Evolutionary conservation across 1,140 invertebrate species (phyloP).

Genomic region (Apis florea): DNA sequence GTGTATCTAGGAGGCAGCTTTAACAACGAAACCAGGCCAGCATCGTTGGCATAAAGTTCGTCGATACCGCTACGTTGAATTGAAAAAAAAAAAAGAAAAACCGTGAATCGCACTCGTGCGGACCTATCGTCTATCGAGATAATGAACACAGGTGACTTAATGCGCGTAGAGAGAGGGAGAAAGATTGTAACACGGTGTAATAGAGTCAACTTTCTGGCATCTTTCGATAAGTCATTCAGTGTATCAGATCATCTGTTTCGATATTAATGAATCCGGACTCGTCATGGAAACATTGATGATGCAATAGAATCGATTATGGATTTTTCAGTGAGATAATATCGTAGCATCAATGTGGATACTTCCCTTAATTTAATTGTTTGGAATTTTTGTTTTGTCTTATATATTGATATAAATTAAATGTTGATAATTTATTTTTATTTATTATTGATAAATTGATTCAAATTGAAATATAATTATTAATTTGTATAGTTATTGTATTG

Average conservation of each 20-base stretch:
- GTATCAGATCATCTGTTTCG: background rate
- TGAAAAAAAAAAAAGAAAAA: background rate
- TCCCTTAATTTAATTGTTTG: no score
- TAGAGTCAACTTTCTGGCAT: background rate
- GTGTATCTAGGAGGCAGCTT: slow-evolving; percentile 64
- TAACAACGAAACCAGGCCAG: slow-evolving; percentile 67
- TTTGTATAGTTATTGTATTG: no score
- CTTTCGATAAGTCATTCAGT: background rate
- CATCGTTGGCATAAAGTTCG: slow-evolving; percentile 48
- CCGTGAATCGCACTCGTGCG: background rate
- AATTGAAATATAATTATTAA: no score
- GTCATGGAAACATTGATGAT: background rate
- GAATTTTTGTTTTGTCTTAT: no score
- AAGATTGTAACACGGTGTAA: background rate
- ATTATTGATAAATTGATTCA: no score
- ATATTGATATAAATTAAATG: no score
- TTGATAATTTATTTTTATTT: no score
- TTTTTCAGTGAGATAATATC: background rate
- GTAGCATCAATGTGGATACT: background rate
- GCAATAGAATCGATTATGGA: background rate
- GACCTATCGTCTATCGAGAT: background rate
- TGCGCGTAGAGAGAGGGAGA: background rate
- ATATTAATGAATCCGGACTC: background rate
- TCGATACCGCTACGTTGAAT: slow-evolving; percentile 42
- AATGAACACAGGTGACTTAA: slow-evolving; percentile 26